Evolutionary conservation across 2,888 invertebrate species (phyloP), one percentile per base, ranked within the genome.

Genomic region (Polietes domitor): DNA sequence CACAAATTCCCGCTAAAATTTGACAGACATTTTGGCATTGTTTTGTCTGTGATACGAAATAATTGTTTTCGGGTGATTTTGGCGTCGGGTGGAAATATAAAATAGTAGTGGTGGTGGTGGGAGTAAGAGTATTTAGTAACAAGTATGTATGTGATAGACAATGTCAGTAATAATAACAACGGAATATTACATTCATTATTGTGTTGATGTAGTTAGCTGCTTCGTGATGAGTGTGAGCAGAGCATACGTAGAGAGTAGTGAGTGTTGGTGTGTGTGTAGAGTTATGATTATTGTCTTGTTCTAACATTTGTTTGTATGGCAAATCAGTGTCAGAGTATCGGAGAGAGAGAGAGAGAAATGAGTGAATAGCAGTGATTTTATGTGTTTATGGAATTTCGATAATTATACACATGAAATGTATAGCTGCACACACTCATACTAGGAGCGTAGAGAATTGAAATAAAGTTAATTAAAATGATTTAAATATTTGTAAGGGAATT

Each of bases 1-100:
- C 74, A 53, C 32, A 74, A 82, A 41, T 15, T 73, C 53, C 53
- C 80, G 63, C 73, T 43, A 77, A 77, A 71, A 65, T 65, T 75
- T 83, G 74, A 80, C 50, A 83, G 77, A 80, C 74, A 80, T 83
- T 83, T 83, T 77, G 80, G 71, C 75, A 75, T 77, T 75, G 80
- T 78, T 80, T 83, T 80, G 74, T 78, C 72, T 80, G 71, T 32
- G 58, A 37, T 32, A 21, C 37, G 47, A 65, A 74, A 83, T 63
- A 55, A 71, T 47, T 53, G 55, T 79, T 82, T 82, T 73, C 21
- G 65, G 21, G 58, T 76, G 58, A 68, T 61, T 58, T 9, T 47
- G 26, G 21, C 6, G 21, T 28, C 65, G 47, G n/a, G 32, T 41
- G 28, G 32, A 6, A 32, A 9, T 41, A 9, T 37, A 12, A 37